Percentiles rank a stretch among this genome's conserved stretches.
phyloP scores from a whole-genome alignment of 64 coral and sea anemone genomes.

The Stylophora pistillata region DNA sequence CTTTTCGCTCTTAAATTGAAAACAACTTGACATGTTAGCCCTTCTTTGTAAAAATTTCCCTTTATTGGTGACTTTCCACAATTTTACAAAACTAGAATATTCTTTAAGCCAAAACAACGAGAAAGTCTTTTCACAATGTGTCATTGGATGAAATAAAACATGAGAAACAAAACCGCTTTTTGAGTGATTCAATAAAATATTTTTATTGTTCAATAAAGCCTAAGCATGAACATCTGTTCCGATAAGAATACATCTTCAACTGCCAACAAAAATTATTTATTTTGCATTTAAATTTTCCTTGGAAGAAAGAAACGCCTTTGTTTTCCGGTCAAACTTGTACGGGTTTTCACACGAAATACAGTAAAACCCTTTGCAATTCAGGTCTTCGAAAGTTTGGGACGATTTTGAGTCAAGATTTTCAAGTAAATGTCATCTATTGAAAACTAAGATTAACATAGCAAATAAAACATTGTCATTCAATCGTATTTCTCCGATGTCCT shows the following conservation, averaged over 20 bases:
- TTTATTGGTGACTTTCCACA: neutral
- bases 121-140: neutral
- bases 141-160: neutral
- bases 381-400: neutral
- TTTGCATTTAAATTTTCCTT: slow-evolving; percentile 31
- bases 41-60: neutral
- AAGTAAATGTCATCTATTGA: neutral
- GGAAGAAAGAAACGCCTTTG: slow-evolving; percentile 5
- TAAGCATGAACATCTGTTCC: slow-evolving; percentile 45
- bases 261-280: slow-evolving; percentile 42
- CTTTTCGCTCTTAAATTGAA: slow-evolving; percentile 9
- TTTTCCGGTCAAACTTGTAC: neutral
- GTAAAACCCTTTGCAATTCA: neutral
- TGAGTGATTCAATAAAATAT: neutral
- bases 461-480: slow-evolving; percentile 26
- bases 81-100: neutral
- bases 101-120: no score
- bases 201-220: slow-evolving; percentile 6
- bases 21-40: neutral
- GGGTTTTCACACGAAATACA: neutral
- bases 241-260: slow-evolving; percentile 24
- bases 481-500: neutral
- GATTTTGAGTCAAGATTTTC: neutral
- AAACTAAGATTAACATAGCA: slow-evolving; percentile 29
- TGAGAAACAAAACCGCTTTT: neutral